Conservation (phyloP, 2,797 vertebrate species). For the Urosaurus nigricauda region DNA sequence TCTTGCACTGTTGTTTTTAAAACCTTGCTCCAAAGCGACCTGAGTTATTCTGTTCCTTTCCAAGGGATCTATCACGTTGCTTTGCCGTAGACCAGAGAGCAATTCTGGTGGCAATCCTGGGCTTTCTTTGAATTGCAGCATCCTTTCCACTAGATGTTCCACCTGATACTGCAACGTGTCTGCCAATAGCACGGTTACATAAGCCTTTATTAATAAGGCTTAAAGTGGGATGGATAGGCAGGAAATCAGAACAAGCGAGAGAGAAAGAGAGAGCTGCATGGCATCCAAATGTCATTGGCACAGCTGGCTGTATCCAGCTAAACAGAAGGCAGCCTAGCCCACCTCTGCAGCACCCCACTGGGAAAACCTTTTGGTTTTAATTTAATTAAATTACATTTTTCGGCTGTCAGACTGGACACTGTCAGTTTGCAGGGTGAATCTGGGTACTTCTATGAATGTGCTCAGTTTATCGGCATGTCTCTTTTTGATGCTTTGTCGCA, state of each 20-base stretch:
- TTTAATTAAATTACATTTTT: not conserved
- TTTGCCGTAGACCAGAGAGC: not conserved
- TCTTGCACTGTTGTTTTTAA: not conserved
- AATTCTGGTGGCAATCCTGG: not conserved
- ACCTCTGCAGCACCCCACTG: not conserved
- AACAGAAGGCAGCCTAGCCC: not conserved
- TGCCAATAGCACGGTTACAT: conserved; percentile 30
- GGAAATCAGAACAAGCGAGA: conserved; percentile 2
- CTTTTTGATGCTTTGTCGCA: not conserved
- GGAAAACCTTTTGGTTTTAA: not conserved
- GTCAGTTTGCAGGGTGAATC: not conserved
- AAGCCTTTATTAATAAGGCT: conserved; percentile 45
- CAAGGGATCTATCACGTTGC: not conserved
- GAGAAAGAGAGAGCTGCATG: not conserved
- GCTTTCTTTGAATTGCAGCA: not conserved
- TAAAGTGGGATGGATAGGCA: conserved; percentile 17
- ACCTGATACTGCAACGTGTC: conserved; percentile 13
- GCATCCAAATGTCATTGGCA: conserved; percentile 11
- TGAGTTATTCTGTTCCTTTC: not conserved
- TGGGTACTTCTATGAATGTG: not conserved
- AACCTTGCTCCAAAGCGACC: not conserved
- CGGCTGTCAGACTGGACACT: not conserved
- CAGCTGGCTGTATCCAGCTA: not conserved
- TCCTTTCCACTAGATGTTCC: conserved; percentile 5
- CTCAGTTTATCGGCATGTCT: not conserved